A percentile compares a stretch with the other conserved stretches of the same genome.
Conservation (phyloP, 2,797 vertebrate genomes). For the Gorsachius magnificus region DNA sequence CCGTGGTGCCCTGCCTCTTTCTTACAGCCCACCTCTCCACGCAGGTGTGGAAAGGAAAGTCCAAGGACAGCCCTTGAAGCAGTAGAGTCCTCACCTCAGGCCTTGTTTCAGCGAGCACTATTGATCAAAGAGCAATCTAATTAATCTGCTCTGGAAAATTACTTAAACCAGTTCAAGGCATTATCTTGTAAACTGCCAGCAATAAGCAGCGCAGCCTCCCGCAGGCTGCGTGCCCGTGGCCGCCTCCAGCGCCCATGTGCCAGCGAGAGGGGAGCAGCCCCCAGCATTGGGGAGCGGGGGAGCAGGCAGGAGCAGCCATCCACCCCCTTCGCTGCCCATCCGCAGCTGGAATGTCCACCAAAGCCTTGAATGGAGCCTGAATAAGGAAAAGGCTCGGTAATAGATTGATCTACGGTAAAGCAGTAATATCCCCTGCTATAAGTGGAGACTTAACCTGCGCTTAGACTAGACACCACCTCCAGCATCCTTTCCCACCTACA, state of each 20-base stretch:
- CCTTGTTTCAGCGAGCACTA: constrained; percentile 5
- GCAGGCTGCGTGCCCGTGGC: neutral
- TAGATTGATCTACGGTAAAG: neutral
- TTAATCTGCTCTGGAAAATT: constrained; percentile 32
- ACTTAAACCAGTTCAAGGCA: constrained; percentile 10
- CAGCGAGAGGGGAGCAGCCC: neutral
- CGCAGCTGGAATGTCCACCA: neutral
- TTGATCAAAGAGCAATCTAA: constrained; percentile 50
- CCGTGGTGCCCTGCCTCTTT: neutral
- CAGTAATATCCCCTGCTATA: neutral
- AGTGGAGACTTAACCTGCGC: neutral
- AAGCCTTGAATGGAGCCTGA: neutral
- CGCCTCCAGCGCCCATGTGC: neutral
- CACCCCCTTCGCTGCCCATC: neutral
- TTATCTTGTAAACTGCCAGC: neutral
- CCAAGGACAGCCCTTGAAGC: constrained; percentile 4
- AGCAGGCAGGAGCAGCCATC: neutral
- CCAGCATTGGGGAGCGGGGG: accelerated
- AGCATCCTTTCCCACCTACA: constrained; percentile 35
- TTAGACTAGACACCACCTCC: constrained; percentile 40
- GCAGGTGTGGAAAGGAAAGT: neutral
- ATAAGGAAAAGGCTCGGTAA: neutral
- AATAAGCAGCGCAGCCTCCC: neutral
- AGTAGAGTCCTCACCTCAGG: constrained; percentile 2
- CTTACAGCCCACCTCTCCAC: neutral